These are phyloP conservation scores for Trichechus manatus DNA, from an alignment of 2,113 vertebrate genomes.

Conservation along the genomic window DNA sequence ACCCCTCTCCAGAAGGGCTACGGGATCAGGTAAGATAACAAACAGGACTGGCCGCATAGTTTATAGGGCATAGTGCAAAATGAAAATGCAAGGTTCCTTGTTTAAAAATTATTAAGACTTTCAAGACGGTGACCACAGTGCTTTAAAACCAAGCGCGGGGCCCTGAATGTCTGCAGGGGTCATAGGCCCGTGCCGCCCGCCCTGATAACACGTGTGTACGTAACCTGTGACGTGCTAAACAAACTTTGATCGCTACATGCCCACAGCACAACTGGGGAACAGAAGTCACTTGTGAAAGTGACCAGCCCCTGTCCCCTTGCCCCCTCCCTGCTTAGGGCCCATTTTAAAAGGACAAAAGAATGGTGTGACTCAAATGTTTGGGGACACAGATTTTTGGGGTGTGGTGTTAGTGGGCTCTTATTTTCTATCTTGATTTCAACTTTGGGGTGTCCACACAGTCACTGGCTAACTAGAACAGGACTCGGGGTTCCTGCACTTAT, in stretches of 20 bases:
- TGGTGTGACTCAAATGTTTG: rapidly evolving
- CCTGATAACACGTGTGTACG: rapidly evolving
- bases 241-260: rapidly evolving
- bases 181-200: rapidly evolving
- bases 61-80: rapidly evolving
- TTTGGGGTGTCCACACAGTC: background rate
- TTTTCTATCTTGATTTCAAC: background rate
- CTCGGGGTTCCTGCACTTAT: rapidly evolving
- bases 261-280: rapidly evolving
- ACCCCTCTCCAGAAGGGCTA: background rate
- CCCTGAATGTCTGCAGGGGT: rapidly evolving
- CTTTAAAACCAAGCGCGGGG: rapidly evolving
- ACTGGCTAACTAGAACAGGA: background rate
- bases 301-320: rapidly evolving
- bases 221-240: background rate
- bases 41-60: rapidly evolving
- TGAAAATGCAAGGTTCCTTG: background rate
- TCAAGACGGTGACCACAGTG: rapidly evolving
- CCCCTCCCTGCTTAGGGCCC: background rate
- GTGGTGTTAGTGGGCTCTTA: background rate
- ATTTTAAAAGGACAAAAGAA: background rate
- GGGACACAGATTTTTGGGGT: background rate
- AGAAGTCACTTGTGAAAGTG: rapidly evolving
- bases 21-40: background rate
- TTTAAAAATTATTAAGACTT: background rate